Evolutionary conservation across 2,113 vertebrate species (phyloP).

Genomic region (Ivindomyrus marchei): DNA sequence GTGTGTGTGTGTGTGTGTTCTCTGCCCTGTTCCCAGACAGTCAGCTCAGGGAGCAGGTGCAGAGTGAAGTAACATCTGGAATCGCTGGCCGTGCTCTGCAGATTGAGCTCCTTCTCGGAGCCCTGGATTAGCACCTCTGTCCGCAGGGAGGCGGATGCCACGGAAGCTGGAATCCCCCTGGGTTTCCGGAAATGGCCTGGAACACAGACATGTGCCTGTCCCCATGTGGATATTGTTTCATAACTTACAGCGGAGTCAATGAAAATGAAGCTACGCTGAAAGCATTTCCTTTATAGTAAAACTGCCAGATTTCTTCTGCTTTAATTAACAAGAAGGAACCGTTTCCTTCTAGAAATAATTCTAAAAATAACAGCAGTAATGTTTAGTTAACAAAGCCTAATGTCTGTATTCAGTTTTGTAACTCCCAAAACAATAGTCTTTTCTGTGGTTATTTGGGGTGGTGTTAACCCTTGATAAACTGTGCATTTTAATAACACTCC

Average conservation of each 20-base stretch:
- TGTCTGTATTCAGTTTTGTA: background rate
- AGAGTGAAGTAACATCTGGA: slow-evolving; percentile 51
- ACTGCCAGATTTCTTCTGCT: background rate
- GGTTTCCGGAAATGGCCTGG: slow-evolving; percentile 46
- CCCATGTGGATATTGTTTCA: background rate
- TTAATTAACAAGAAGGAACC: background rate
- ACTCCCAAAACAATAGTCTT: background rate
- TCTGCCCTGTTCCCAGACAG: slow-evolving; percentile 32
- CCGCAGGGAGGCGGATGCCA: slow-evolving; percentile 31
- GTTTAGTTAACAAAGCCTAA: background rate
- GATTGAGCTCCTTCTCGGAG: slow-evolving; percentile 46
- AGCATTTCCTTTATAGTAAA: background rate
- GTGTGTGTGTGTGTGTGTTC: background rate
- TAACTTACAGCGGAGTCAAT: background rate
- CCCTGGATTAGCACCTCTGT: slow-evolving; percentile 42
- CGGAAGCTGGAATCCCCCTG: slow-evolving; percentile 45
- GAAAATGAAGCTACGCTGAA: background rate
- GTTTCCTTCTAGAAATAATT: background rate
- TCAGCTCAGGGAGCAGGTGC: slow-evolving; percentile 53
- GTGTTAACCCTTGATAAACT: background rate
- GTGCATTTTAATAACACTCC: background rate
- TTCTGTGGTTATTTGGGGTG: background rate
- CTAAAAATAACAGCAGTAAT: background rate
- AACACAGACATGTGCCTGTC: slow-evolving; percentile 32
- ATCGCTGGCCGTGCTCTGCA: slow-evolving; percentile 35